Evolutionary conservation across 2,797 vertebrate genomes (phyloP).

Genomic region (Hippocampus kuda): DNA sequence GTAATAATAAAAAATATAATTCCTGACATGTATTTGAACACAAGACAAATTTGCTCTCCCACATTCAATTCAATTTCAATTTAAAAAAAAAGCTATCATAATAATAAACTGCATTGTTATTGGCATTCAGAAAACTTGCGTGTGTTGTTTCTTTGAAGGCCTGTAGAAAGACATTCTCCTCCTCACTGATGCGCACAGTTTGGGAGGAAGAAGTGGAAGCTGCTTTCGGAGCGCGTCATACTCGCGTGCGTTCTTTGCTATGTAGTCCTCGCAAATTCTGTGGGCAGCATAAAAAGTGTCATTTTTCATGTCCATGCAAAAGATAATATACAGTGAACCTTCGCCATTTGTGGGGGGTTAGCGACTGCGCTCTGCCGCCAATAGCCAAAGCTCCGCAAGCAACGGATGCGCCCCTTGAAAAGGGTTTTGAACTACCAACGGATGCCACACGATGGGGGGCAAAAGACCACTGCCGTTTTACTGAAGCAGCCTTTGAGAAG

Average conservation of each 20-base stretch:
- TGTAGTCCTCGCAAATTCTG: constrained; percentile 84
- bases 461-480: too few relatives aligned
- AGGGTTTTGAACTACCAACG: too few relatives aligned
- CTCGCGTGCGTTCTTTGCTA: constrained; percentile 70
- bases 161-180: constrained; percentile 83
- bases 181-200: constrained; percentile 71
- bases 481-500: not conserved
- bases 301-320: not conserved
- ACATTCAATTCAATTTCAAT: not conserved
- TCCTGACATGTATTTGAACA: not conserved
- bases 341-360: too few relatives aligned
- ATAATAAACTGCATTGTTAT: constrained; percentile 11
- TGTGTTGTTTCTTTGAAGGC: constrained; percentile 50
- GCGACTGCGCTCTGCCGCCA: too few relatives aligned
- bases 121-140: constrained; percentile 12
- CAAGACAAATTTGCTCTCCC: not conserved
- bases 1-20: not conserved
- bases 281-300: not conserved
- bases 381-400: too few relatives aligned
- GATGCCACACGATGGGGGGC: too few relatives aligned
- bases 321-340: not conserved
- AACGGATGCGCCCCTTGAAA: too few relatives aligned
- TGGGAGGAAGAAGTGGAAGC: constrained; percentile 73
- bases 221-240: constrained; percentile 62
- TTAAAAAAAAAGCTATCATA: not conserved